Percentiles rank a stretch among this genome's conserved stretches.
Evolutionary conservation across 2,113 vertebrate species (phyloP).

Genomic region (Oostethus manadensis): DNA sequence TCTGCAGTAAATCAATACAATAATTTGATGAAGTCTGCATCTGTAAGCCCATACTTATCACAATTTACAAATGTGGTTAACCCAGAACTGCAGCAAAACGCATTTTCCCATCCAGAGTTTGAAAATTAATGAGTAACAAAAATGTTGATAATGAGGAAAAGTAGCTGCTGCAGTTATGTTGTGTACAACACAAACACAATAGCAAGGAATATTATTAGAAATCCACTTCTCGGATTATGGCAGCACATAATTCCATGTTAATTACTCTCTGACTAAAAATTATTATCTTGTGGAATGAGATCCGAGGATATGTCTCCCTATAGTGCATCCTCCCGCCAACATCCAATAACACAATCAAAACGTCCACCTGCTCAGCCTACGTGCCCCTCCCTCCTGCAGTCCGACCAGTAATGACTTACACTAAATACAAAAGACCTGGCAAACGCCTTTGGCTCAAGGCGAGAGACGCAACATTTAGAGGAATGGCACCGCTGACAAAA

Average conservation of each 20-base stretch:
- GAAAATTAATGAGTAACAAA: not conserved
- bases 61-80: not conserved
- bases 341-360: constrained; percentile 25
- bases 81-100: not conserved
- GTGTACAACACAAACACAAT: constrained; percentile 15
- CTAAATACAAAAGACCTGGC: constrained; percentile 60
- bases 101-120: not conserved
- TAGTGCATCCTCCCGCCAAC: constrained; percentile 31
- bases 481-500: not conserved
- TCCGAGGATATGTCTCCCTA: constrained; percentile 22
- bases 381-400: constrained; percentile 21
- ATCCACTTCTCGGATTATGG: constrained; percentile 14
- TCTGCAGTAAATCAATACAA: too few relatives aligned
- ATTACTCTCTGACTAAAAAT: constrained; percentile 16
- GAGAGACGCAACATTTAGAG: constrained; percentile 19
- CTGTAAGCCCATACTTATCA: not conserved
- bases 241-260: constrained; percentile 30
- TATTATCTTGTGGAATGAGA: constrained; percentile 16
- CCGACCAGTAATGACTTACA: constrained; percentile 36
- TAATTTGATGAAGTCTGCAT: not conserved
- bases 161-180: not conserved
- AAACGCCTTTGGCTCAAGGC: constrained; percentile 41
- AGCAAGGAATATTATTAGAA: constrained; percentile 17
- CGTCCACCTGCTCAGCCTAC: constrained; percentile 47
- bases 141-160: not conserved